These are phyloP conservation scores for Proales similis DNA, from an alignment of 1,140 invertebrate genomes.

Conservation along the genomic window DNA sequence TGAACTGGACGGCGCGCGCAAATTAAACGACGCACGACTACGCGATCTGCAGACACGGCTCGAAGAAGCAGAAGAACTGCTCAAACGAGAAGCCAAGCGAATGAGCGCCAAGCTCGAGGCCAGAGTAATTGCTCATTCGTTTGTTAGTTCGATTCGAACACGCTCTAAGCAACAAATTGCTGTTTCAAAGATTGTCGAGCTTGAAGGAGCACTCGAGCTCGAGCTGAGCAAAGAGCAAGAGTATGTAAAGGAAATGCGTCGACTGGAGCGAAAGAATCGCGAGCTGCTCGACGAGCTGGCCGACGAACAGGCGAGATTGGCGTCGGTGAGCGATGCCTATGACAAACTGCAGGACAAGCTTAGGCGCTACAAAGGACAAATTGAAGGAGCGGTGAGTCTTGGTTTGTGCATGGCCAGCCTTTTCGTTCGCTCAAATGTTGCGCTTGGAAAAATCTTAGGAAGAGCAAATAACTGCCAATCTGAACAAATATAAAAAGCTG, in stretches of 20 bases:
- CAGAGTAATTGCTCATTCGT: neutral
- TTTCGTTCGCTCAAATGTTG: too few relatives aligned
- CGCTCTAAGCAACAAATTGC: neutral
- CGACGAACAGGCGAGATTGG: constrained; percentile 36
- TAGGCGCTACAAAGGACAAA: constrained; percentile 35
- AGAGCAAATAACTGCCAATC: constrained; percentile 29
- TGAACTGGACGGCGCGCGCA: constrained; percentile 9
- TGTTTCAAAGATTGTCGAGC: constrained; percentile 22
- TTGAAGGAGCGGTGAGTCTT: constrained; percentile 31
- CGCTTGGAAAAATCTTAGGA: too few relatives aligned
- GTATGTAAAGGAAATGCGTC: constrained; percentile 26
- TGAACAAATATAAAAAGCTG: constrained; percentile 14
- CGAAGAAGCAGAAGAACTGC: constrained; percentile 38
- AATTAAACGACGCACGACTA: constrained; percentile 27
- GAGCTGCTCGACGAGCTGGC: constrained; percentile 34
- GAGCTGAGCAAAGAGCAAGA: constrained; percentile 34
- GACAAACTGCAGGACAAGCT: constrained; percentile 34
- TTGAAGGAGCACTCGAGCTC: constrained; percentile 30
- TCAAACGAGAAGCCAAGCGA: constrained; percentile 31
- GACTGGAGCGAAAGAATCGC: constrained; percentile 20
- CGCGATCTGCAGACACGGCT: constrained; percentile 12
- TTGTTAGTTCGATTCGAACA: neutral
- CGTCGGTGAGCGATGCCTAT: constrained; percentile 33
- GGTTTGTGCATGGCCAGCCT: too few relatives aligned
- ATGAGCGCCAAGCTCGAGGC: constrained; percentile 22